These are phyloP conservation scores for Melanotaenia boesemani DNA, from an alignment of 2,797 vertebrate species.

Conservation along the genomic window DNA sequence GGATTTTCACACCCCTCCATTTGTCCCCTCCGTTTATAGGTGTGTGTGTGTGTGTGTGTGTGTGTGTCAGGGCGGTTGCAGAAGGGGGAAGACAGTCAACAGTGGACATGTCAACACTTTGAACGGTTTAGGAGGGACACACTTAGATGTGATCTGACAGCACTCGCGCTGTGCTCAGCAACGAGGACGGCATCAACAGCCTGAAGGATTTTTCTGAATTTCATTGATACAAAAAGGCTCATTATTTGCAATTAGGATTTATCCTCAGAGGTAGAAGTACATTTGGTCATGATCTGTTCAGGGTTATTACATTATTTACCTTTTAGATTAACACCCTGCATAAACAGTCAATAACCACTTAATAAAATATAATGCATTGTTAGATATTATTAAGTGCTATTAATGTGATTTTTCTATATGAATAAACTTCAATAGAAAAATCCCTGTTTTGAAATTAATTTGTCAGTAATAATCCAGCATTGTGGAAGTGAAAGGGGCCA, in stretches of 20 bases:
- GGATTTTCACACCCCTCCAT: constrained; percentile 80
- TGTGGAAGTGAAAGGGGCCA: background rate
- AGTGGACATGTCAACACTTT: constrained; percentile 69
- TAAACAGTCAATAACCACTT: background rate
- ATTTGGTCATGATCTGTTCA: background rate
- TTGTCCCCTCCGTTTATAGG: constrained; percentile 70
- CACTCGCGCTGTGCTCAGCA: constrained; percentile 21
- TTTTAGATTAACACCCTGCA: background rate
- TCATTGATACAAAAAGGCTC: constrained; percentile 26
- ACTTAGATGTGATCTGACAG: constrained; percentile 47
- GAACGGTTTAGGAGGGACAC: constrained; percentile 42
- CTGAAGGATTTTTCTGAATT: constrained; percentile 38
- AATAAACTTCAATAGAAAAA: background rate
- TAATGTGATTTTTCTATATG: background rate
- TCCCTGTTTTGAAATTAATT: background rate
- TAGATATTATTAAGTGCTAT: background rate
- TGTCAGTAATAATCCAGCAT: background rate
- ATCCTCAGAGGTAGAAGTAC: background rate
- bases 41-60: constrained; percentile 47
- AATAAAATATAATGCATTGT: background rate
- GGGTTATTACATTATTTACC: constrained; percentile 7
- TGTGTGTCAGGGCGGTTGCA: background rate
- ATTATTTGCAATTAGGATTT: constrained; percentile 24
- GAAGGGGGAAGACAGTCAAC: constrained; percentile 21
- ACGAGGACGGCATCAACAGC: constrained; percentile 29